These are phyloP conservation scores for Chrysodeixis includens DNA, from an alignment of 2,888 invertebrate genomes.

Conservation along the genomic window DNA sequence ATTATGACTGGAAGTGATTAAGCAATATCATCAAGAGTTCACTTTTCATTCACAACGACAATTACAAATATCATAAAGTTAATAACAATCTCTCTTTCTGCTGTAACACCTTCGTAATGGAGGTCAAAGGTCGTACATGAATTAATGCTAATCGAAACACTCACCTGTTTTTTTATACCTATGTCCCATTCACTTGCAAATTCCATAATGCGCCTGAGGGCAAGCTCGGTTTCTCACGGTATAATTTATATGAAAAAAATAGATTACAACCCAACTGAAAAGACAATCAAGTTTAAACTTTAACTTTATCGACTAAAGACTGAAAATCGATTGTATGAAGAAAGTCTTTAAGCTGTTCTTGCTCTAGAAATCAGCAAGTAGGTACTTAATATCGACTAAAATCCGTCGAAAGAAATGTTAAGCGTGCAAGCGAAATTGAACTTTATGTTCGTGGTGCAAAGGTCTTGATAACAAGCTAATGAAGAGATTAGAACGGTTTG, in stretches of 20 bases:
- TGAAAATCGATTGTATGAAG: conserved; percentile 9
- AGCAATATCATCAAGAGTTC: conserved; percentile 9
- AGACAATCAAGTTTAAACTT: conserved; percentile 11
- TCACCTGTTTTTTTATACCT: conserved; percentile 63
- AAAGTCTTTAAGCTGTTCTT: conserved; percentile 25
- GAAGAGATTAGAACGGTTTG: conserved; percentile 73
- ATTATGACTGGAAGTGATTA: conserved; percentile 1
- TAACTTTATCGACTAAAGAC: not conserved
- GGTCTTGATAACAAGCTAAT: conserved; percentile 63
- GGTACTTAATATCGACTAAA: conserved; percentile 63
- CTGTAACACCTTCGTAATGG: conserved; percentile 30
- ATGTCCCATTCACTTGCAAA: conserved; percentile 77
- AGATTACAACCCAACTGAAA: conserved; percentile 33
- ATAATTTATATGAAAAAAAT: conserved; percentile 67
- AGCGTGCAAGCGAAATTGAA: conserved; percentile 58
- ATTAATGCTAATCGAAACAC: conserved; percentile 71
- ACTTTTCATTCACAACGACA: conserved; percentile 34
- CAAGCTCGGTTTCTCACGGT: conserved; percentile 90
- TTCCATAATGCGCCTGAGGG: conserved; percentile 90
- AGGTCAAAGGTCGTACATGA: conserved; percentile 51
- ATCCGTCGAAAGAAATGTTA: conserved; percentile 64
- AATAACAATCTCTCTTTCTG: conserved; percentile 31
- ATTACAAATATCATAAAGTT: conserved; percentile 47
- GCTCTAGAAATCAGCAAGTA: conserved; percentile 46
- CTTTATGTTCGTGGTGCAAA: conserved; percentile 59